A percentile compares a stretch with the other conserved stretches of the same genome.
These are phyloP conservation scores for Ahaetulla prasina DNA, from an alignment of 2,113 vertebrate species.

Conservation along the genomic window DNA sequence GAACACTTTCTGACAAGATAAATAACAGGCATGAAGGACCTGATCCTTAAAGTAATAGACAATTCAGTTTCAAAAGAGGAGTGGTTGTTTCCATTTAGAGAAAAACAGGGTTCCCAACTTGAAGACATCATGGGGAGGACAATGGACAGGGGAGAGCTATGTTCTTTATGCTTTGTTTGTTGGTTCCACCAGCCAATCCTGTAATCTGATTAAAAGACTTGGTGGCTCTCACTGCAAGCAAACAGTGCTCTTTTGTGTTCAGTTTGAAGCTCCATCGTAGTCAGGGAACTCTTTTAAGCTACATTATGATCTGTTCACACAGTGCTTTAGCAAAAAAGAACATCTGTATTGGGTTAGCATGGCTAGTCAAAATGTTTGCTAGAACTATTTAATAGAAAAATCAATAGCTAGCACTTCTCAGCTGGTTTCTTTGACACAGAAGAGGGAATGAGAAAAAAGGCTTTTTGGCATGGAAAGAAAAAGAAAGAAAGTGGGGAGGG, in stretches of 20 bases:
- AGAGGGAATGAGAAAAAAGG: slow-evolving; percentile 42
- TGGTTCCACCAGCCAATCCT: neutral
- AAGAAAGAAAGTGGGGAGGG: neutral
- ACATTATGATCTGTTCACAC: slow-evolving; percentile 28
- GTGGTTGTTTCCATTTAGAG: neutral
- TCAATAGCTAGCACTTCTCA: slow-evolving; percentile 61
- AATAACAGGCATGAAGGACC: neutral
- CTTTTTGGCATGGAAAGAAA: slow-evolving; percentile 31
- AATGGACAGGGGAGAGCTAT: neutral
- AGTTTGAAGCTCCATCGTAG: neutral
- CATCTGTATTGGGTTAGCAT: slow-evolving; percentile 63
- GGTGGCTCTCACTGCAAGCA: neutral
- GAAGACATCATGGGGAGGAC: neutral
- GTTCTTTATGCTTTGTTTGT: neutral
- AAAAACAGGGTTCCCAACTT: neutral
- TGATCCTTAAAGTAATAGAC: neutral
- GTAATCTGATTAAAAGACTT: neutral
- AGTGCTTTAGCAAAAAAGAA: slow-evolving; percentile 39
- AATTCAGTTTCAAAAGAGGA: neutral
- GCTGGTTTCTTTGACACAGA: slow-evolving; percentile 62
- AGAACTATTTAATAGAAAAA: slow-evolving; percentile 65
- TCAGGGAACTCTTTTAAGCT: neutral
- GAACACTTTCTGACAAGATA: neutral
- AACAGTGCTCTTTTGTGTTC: neutral
- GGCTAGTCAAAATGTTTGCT: slow-evolving; percentile 65